A percentile compares a stretch with the other conserved stretches of the same genome.
Conservation (phyloP, 2,797 vertebrate species). For the Chiroxiphia lanceolata region DNA sequence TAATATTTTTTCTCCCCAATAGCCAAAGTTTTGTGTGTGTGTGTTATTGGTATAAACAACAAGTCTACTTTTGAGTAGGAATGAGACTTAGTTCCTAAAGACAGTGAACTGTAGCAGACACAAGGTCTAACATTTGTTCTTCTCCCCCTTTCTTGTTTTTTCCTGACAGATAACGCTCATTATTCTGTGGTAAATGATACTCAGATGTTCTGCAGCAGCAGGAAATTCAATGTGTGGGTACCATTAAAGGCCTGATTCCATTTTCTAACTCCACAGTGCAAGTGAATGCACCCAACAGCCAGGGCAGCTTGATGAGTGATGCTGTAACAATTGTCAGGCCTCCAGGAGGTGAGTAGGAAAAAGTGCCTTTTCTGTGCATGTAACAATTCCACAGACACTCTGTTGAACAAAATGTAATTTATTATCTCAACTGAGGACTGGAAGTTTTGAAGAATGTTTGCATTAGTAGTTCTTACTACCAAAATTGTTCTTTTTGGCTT, state of each 20-base stretch:
- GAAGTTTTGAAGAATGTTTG: neutral
- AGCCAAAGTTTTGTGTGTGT: neutral
- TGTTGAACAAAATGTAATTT: neutral
- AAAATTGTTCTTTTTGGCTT: slow-evolving; percentile 13
- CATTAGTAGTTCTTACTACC: neutral
- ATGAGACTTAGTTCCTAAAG: neutral
- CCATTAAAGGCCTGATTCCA: slow-evolving; percentile 81
- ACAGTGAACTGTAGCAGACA: neutral
- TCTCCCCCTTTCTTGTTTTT: neutral
- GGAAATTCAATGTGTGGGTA: slow-evolving; percentile 77
- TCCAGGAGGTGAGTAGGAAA: slow-evolving; percentile 88
- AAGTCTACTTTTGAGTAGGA: neutral
- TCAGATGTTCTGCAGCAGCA: slow-evolving; percentile 47
- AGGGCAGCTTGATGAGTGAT: slow-evolving; percentile 83
- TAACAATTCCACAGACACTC: slow-evolving; percentile 13
- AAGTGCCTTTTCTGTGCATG: neutral
- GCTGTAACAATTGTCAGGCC: slow-evolving; percentile 73
- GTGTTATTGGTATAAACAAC: neutral
- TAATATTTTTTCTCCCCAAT: neutral
- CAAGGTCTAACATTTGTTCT: neutral
- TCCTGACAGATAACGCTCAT: slow-evolving; percentile 63
- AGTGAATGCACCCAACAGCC: slow-evolving; percentile 86
- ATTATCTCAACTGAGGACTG: neutral
- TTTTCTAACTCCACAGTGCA: slow-evolving; percentile 84
- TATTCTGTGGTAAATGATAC: slow-evolving; percentile 61